A percentile compares a stretch with the other conserved stretches of the same genome.
Conservation (phyloP, 2,113 vertebrate genomes). For the Labeo catla region DNA sequence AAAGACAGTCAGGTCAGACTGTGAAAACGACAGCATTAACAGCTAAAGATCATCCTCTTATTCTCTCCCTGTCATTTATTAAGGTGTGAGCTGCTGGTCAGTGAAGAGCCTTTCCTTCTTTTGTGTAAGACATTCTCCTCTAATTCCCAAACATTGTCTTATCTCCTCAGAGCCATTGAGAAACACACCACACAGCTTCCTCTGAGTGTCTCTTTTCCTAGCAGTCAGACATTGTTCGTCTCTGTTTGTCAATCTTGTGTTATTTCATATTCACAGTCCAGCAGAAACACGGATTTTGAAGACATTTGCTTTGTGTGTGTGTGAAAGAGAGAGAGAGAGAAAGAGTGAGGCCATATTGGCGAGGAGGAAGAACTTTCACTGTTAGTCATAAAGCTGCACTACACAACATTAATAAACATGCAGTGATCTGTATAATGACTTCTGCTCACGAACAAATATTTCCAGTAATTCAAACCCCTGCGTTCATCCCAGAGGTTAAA, state of each 20-base stretch:
- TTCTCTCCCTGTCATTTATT: neutral
- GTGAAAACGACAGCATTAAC: neutral
- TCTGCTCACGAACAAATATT: too few relatives aligned
- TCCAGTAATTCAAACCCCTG: too few relatives aligned
- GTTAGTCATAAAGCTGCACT: too few relatives aligned
- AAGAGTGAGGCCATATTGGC: too few relatives aligned
- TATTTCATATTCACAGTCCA: slow-evolving; percentile 46
- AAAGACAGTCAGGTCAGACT: too few relatives aligned
- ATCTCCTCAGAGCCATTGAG: slow-evolving; percentile 44
- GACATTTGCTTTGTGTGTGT: neutral
- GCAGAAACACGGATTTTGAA: slow-evolving; percentile 22
- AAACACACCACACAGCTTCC: slow-evolving; percentile 39
- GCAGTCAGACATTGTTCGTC: slow-evolving; percentile 52
- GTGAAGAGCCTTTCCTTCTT: slow-evolving; percentile 60
- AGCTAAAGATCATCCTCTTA: neutral
- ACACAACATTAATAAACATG: too few relatives aligned
- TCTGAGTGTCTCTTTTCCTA: neutral
- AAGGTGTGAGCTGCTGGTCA: slow-evolving; percentile 39
- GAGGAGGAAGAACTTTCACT: too few relatives aligned
- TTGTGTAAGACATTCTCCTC: slow-evolving; percentile 47
- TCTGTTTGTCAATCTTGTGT: slow-evolving; percentile 53
- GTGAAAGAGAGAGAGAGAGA: neutral
- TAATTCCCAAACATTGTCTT: slow-evolving; percentile 47
- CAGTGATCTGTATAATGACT: too few relatives aligned
- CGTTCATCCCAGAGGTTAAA: too few relatives aligned